A percentile compares a stretch with the other conserved stretches of the same genome.
These are phyloP conservation scores for Aspiorhynchus laticeps DNA, from an alignment of 2,113 vertebrate species.

Conservation along the genomic window DNA sequence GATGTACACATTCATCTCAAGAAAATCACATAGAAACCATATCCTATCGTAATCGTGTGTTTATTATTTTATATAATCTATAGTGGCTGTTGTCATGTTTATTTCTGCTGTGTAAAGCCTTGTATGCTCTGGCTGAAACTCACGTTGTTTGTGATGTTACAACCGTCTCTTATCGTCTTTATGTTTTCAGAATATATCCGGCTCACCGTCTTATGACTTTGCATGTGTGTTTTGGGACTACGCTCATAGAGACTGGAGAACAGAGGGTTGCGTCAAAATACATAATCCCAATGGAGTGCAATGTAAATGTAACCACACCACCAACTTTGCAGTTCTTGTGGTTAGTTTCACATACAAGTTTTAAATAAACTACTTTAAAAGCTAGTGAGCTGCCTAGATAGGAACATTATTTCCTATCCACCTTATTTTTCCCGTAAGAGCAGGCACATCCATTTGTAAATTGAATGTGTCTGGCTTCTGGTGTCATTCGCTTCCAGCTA, in stretches of 20 bases:
- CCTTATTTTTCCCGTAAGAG: no score
- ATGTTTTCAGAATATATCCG: slow-evolving; percentile 22
- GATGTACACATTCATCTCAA: no score
- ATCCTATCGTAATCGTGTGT: no score
- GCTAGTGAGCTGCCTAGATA: neutral
- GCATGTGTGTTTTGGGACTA: slow-evolving; percentile 78
- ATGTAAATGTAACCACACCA: slow-evolving; percentile 76
- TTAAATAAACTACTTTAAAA: neutral
- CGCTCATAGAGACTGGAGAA: slow-evolving; percentile 66
- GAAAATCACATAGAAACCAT: no score
- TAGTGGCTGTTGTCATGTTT: no score
- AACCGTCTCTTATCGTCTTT: no score
- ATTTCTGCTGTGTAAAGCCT: no score
- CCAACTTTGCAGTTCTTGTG: slow-evolving; percentile 78
- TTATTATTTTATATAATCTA: no score
- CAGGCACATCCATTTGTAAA: neutral
- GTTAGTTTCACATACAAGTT: slow-evolving; percentile 58
- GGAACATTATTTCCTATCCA: neutral
- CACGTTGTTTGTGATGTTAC: no score
- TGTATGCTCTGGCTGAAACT: no score
- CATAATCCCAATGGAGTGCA: neutral
- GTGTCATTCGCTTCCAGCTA: no score
- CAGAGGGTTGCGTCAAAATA: slow-evolving; percentile 65
- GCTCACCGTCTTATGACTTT: slow-evolving; percentile 59
- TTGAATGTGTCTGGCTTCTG: no score